These are phyloP conservation scores for Acipenser oxyrinchus DNA, from an alignment of 2,797 vertebrate genomes.

Conservation along the genomic window DNA sequence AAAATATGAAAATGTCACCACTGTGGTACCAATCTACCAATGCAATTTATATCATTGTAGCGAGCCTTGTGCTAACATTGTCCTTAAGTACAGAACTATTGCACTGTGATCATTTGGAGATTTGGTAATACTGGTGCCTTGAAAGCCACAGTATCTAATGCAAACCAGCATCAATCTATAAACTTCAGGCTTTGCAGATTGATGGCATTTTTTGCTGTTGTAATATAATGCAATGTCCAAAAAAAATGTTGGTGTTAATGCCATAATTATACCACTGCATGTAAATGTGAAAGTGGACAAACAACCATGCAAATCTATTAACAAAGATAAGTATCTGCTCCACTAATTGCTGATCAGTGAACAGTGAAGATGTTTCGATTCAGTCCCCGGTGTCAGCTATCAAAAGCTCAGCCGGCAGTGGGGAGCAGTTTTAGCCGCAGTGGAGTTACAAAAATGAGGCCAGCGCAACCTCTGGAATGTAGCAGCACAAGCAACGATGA, in stretches of 20 bases:
- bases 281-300: not conserved
- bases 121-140: too few relatives aligned
- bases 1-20: too few relatives aligned
- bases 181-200: too few relatives aligned
- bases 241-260: not conserved
- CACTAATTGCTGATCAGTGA: not conserved
- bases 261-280: not conserved
- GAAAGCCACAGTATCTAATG: too few relatives aligned
- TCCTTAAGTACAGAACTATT: too few relatives aligned
- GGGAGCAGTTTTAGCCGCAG: conserved; percentile 6
- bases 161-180: too few relatives aligned
- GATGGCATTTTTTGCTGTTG: too few relatives aligned
- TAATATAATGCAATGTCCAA: not conserved
- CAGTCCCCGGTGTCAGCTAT: not conserved
- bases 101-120: too few relatives aligned
- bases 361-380: not conserved
- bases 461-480: conserved; percentile 43
- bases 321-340: not conserved
- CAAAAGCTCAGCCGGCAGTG: not conserved
- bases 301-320: not conserved
- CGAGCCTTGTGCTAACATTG: too few relatives aligned
- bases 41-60: too few relatives aligned
- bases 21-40: too few relatives aligned
- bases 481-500: conserved; percentile 36
- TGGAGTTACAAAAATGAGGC: conserved; percentile 33